phyloP scores from a whole-genome alignment of 2,113 vertebrate genomes.

The Corydoras maculifer region DNA sequence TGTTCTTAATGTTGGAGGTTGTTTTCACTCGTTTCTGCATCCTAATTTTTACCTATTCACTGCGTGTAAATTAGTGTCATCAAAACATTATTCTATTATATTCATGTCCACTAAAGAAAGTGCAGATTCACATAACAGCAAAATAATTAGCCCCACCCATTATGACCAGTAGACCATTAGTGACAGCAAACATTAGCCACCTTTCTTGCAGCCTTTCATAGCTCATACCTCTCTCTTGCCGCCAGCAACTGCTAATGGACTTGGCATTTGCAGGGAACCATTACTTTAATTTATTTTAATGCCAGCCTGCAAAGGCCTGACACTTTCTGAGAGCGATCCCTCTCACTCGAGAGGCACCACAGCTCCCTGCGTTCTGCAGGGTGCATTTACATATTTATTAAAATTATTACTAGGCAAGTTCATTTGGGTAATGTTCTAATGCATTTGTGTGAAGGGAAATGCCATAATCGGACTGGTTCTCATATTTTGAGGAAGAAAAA shows the following conservation, averaged over 20 bases:
- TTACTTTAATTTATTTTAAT: conserved; percentile 50
- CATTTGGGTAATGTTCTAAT: conserved; percentile 39
- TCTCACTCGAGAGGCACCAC: conserved; percentile 30
- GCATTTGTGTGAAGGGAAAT: conserved; percentile 23
- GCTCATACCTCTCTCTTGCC: conserved; percentile 38
- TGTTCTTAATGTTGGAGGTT: neutral
- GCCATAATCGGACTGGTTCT: conserved; percentile 15
- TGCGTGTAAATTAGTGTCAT: neutral
- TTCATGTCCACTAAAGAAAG: neutral
- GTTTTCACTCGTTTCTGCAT: conserved; percentile 9
- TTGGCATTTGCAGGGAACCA: conserved; percentile 46
- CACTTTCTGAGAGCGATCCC: conserved; percentile 40
- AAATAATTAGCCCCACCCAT: conserved; percentile 46
- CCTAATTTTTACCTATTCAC: conserved; percentile 8
- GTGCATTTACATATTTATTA: conserved; percentile 47
- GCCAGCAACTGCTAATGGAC: conserved; percentile 40
- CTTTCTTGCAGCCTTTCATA: conserved; percentile 37
- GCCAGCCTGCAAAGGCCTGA: conserved; percentile 32
- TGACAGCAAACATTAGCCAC: conserved; percentile 42
- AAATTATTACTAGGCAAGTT: conserved; percentile 36
- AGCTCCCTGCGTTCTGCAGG: conserved; percentile 21
- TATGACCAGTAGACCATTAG: conserved; percentile 42
- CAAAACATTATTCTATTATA: conserved; percentile 20
- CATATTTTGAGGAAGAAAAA: conserved; percentile 10
- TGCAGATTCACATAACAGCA: conserved; percentile 18